Percentiles rank a stretch among this genome's conserved stretches.
These are phyloP conservation scores for Dendrolimus houi DNA, from an alignment of 2,888 invertebrate genomes.

Conservation along the genomic window DNA sequence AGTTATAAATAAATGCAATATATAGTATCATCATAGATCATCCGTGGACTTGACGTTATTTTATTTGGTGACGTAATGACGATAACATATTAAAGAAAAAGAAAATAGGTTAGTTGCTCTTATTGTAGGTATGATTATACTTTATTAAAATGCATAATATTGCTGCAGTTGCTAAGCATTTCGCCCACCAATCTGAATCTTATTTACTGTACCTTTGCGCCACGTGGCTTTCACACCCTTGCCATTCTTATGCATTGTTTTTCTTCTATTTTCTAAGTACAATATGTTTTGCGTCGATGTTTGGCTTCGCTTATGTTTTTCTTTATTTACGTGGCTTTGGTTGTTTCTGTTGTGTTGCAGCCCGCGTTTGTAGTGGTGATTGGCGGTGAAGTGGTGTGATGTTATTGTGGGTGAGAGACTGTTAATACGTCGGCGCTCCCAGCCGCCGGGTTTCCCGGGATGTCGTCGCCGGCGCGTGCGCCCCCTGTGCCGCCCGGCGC, in stretches of 20 bases:
- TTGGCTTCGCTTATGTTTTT: slow-evolving; percentile 42
- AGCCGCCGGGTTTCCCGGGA: slow-evolving; percentile 29
- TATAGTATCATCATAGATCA: too few species aligned
- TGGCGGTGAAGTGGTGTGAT: slow-evolving; percentile 51
- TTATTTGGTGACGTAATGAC: too few species aligned
- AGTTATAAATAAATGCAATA: too few species aligned
- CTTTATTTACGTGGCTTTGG: slow-evolving; percentile 66
- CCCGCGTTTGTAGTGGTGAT: slow-evolving; percentile 58
- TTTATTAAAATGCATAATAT: too few species aligned
- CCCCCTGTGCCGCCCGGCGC: slow-evolving; percentile 58
- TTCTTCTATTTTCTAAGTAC: slow-evolving; percentile 15
- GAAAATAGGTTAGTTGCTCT: too few species aligned
- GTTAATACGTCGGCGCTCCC: slow-evolving; percentile 35
- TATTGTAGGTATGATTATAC: too few species aligned
- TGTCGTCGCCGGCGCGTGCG: slow-evolving; percentile 63
- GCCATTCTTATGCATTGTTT: slow-evolving; percentile 12
- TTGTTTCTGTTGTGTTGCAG: slow-evolving; percentile 68
- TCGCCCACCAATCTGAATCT: too few species aligned
- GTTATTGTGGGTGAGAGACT: slow-evolving; percentile 35
- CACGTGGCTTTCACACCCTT: too few species aligned
- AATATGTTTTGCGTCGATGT: slow-evolving; percentile 23
- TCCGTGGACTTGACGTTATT: too few species aligned
- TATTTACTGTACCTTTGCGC: too few species aligned
- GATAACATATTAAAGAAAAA: too few species aligned
- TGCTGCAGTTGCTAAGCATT: too few species aligned